Conservation (phyloP, 2,888 invertebrate species). For the Crepidodera aurea region DNA sequence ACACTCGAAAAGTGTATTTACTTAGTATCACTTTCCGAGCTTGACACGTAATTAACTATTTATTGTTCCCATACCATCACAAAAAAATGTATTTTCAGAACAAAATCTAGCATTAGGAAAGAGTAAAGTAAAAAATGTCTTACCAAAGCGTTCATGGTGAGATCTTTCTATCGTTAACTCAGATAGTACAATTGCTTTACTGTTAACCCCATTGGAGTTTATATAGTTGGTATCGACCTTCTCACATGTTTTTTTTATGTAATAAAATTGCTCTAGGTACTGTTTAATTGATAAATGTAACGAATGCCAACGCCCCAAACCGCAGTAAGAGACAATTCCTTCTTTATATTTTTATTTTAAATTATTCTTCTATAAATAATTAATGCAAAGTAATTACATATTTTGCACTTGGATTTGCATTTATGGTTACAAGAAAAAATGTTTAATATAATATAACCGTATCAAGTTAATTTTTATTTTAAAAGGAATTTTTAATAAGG, state of each 20-base stretch:
- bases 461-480: no score
- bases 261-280: slow-evolving; percentile 32
- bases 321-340: slow-evolving; percentile 6
- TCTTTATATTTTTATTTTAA: not conserved
- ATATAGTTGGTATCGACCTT: slow-evolving; percentile 46
- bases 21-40: no score
- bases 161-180: slow-evolving; percentile 39
- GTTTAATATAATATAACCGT: no score
- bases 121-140: no score
- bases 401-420: no score
- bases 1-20: no score
- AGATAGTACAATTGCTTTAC: slow-evolving; percentile 41
- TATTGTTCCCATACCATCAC: no score
- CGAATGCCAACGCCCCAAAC: slow-evolving; percentile 6
- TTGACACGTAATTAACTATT: no score
- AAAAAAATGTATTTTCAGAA: no score
- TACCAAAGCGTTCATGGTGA: slow-evolving; percentile 46
- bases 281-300: slow-evolving; percentile 23
- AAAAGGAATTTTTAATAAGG: no score
- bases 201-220: slow-evolving; percentile 43
- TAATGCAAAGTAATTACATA: not conserved
- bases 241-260: slow-evolving; percentile 20
- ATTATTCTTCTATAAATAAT: not conserved
- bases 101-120: no score
- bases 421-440: no score